These are phyloP conservation scores for Epizoanthus illoricatus DNA, from an alignment of 92 coral and sea anemone species.

Conservation along the genomic window DNA sequence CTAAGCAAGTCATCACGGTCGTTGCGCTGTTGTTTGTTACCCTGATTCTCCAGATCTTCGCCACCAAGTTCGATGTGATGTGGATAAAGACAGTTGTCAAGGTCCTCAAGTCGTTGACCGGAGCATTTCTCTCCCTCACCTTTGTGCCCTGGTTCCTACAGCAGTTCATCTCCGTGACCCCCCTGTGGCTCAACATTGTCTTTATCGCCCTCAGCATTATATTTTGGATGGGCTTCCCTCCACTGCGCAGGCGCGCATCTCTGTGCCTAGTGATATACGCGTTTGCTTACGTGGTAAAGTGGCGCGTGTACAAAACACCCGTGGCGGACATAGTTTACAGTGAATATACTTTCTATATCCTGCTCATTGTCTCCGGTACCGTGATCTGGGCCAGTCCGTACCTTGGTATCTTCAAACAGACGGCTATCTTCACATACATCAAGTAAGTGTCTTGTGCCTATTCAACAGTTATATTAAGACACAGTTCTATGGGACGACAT, in stretches of 20 bases:
- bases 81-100: conserved; percentile 25
- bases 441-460: conserved; percentile 56
- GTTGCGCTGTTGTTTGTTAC: conserved; percentile 14
- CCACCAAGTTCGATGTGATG: neutral
- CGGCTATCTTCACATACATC: conserved; percentile 67
- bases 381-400: conserved; percentile 78
- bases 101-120: conserved; percentile 29
- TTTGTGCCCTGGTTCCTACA: conserved; percentile 82
- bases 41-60: conserved; percentile 5
- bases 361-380: conserved; percentile 68
- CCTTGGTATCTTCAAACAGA: conserved; percentile 68
- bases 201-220: conserved; percentile 62
- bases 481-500: too few relatives aligned
- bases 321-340: conserved; percentile 40
- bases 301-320: conserved; percentile 73
- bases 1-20: conserved; percentile 48
- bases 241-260: conserved; percentile 67
- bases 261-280: conserved; percentile 65
- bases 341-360: conserved; percentile 45
- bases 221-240: conserved; percentile 89
- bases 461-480: too few relatives aligned
- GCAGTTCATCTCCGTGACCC: conserved; percentile 62
- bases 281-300: conserved; percentile 71
- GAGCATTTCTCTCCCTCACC: conserved; percentile 39
- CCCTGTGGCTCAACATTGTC: conserved; percentile 61